Percentiles rank a stretch among this genome's conserved stretches.
These are phyloP conservation scores for Hybognathus amarus DNA, from an alignment of 2,797 vertebrate species.

Conservation along the genomic window DNA sequence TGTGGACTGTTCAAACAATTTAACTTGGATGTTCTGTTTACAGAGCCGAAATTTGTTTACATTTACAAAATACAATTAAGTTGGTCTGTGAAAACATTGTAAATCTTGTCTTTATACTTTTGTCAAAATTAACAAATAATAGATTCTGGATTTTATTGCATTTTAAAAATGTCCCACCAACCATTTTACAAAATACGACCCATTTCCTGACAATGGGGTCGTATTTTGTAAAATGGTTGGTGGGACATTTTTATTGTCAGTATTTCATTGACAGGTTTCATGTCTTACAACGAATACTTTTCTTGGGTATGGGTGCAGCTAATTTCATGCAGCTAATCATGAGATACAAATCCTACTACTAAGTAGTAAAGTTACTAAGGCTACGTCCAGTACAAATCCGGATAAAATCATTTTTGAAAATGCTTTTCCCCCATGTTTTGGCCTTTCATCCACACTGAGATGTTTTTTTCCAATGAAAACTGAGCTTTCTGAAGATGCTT, in stretches of 20 bases:
- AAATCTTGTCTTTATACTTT: no score
- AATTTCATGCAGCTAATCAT: neutral
- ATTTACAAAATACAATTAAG: neutral
- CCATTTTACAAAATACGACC: no score
- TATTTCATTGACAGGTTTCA: neutral
- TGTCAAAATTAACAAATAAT: no score
- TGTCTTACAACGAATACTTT: neutral
- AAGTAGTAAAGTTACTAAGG: neutral
- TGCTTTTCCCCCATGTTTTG: neutral
- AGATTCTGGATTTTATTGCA: no score
- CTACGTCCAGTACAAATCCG: neutral
- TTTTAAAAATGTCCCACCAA: no score
- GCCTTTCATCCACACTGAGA: neutral
- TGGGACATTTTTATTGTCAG: no score
- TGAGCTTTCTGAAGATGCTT: neutral
- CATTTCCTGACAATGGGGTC: no score
- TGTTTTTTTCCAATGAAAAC: neutral
- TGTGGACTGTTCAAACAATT: no score
- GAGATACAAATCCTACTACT: neutral
- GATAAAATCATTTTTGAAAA: neutral
- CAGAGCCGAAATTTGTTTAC: neutral
- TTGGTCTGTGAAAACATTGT: no score
- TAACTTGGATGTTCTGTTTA: no score
- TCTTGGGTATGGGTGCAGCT: no score
- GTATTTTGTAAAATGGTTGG: no score